Evolutionary conservation across 1,140 invertebrate species (phyloP).

Genomic region (Helicoverpa zea): DNA sequence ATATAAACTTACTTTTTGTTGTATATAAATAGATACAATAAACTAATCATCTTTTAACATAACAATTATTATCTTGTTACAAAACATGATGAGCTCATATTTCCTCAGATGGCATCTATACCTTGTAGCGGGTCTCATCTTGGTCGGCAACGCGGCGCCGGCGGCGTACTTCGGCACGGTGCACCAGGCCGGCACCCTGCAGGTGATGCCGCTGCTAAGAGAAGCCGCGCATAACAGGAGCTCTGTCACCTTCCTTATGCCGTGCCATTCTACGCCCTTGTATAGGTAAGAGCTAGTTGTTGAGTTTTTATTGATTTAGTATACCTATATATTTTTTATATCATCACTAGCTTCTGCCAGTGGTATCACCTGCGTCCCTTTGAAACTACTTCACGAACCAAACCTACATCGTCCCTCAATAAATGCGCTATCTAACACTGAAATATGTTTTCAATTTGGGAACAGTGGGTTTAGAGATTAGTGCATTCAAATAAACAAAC

Average conservation of each 20-base stretch:
- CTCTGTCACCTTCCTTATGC: conserved; percentile 95
- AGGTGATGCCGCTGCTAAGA: conserved; percentile 91
- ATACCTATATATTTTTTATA: no score
- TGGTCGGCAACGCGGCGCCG: conserved; percentile 89
- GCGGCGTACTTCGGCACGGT: conserved; percentile 91
- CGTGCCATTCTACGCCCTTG: conserved; percentile 96
- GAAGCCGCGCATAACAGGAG: conserved; percentile 86
- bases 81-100: not conserved
- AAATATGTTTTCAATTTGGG: no score
- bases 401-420: no score
- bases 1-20: no score
- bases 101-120: conserved; percentile 83
- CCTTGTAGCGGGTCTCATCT: conserved; percentile 83
- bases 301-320: not conserved
- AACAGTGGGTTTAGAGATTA: no score
- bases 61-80: not conserved
- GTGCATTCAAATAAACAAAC: no score
- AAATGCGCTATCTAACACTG: no score
- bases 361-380: no score
- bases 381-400: no score
- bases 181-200: conserved; percentile 94
- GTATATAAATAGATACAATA: no score
- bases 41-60: not conserved
- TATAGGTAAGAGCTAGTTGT: conserved; percentile 88
- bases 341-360: not conserved